Conservation (phyloP, 2,797 vertebrate species). For the Ptychadena robeensis region DNA sequence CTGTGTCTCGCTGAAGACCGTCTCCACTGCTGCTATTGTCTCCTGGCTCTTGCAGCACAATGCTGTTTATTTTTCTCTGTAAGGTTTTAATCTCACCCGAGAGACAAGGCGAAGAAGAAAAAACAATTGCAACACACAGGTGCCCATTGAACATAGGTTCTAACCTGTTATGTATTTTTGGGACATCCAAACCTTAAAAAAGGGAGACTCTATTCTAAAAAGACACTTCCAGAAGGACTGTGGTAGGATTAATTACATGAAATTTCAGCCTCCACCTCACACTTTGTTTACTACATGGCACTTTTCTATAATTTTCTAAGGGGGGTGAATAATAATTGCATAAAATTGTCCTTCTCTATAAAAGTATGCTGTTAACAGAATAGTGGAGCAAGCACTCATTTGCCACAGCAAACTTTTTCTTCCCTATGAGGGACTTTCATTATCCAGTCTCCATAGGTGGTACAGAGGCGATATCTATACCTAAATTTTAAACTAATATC, state of each 20-base stretch:
- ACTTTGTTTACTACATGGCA: no score
- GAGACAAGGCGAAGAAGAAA: not conserved
- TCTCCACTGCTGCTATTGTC: slow-evolving; percentile 1
- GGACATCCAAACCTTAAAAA: not conserved
- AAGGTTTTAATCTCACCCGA: not conserved
- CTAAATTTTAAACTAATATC: no score
- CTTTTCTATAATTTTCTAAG: no score
- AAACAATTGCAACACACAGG: not conserved
- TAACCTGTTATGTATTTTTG: not conserved
- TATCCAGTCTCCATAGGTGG: no score
- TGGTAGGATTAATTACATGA: not conserved
- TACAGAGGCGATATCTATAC: no score
- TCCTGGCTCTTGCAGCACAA: not conserved
- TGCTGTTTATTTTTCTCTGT: slow-evolving; percentile 5
- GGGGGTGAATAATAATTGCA: no score
- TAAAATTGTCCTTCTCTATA: no score
- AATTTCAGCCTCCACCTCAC: not conserved
- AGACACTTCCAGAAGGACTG: no score
- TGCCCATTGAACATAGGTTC: not conserved
- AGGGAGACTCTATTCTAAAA: not conserved
- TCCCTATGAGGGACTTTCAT: no score
- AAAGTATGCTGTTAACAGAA: no score
- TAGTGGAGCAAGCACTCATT: no score
- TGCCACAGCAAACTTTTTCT: no score
- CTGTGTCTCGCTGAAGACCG: not conserved